A percentile compares a stretch with the other conserved stretches of the same genome.
phyloP scores from a whole-genome alignment of 1,140 invertebrate species.

The Drosophila funebris region DNA sequence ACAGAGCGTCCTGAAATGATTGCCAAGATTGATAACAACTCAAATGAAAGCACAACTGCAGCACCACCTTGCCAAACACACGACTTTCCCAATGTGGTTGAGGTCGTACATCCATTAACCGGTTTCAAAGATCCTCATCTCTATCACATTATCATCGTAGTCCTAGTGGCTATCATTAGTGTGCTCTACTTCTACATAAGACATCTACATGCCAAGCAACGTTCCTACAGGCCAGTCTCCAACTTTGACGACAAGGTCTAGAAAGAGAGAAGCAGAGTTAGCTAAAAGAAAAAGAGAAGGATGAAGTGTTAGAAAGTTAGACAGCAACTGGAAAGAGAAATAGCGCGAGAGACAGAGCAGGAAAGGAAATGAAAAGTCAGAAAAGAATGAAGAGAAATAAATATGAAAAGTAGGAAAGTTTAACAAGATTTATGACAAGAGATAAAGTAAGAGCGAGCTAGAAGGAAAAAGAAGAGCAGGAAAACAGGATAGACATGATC shows the following conservation, averaged over 20 bases:
- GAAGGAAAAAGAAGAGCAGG: background rate
- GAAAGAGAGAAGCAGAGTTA: slow-evolving; percentile 18
- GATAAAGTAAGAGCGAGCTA: background rate
- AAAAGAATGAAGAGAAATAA: background rate
- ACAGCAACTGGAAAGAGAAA: background rate
- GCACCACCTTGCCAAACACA: slow-evolving; percentile 31
- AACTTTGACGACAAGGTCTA: slow-evolving; percentile 76
- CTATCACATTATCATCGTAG: slow-evolving; percentile 10
- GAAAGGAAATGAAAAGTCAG: background rate
- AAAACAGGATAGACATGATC: too few species aligned
- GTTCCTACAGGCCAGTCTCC: slow-evolving; percentile 78
- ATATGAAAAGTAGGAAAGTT: background rate
- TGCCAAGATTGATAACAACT: background rate
- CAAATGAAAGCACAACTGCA: slow-evolving; percentile 6
- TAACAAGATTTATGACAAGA: background rate
- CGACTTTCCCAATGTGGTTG: slow-evolving; percentile 57
- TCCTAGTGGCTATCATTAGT: slow-evolving; percentile 10
- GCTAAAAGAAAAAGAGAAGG: background rate
- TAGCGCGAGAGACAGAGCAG: too few species aligned
- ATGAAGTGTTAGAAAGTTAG: background rate
- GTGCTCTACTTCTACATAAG: slow-evolving; percentile 33
- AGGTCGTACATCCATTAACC: slow-evolving; percentile 26
- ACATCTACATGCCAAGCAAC: slow-evolving; percentile 69
- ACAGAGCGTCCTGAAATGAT: background rate
- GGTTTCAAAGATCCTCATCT: background rate